Evolutionary conservation across 2,888 invertebrate species (phyloP).

Genomic region (Axea sp.): DNA sequence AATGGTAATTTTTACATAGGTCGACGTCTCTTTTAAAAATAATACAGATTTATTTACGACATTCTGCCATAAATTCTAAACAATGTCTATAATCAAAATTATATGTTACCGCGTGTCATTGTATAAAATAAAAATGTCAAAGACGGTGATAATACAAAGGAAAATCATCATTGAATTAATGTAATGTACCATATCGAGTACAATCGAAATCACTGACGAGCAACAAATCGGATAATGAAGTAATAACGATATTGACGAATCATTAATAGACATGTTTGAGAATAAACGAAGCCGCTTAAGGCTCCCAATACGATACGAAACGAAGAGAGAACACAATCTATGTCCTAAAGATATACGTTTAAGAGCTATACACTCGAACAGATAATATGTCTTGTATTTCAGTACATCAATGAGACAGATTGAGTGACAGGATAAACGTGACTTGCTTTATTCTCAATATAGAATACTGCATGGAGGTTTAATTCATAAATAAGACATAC

Average conservation of each 20-base stretch:
- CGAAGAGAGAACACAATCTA: constrained; percentile 48
- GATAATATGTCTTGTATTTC: constrained; percentile 56
- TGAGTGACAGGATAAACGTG: constrained; percentile 45
- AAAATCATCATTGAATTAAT: constrained; percentile 23
- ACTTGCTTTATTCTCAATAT: constrained; percentile 34
- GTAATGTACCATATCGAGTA: constrained; percentile 14
- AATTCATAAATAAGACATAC: constrained; percentile 64
- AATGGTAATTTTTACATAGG: no score
- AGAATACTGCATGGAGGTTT: constrained; percentile 63
- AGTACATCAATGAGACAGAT: constrained; percentile 37
- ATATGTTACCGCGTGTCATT: constrained; percentile 16
- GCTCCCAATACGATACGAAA: constrained; percentile 54
- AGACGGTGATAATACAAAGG: constrained; percentile 40
- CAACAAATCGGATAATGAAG: constrained; percentile 67
- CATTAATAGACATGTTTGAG: constrained; percentile 69
- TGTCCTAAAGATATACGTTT: constrained; percentile 45
- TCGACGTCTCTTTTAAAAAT: no score
- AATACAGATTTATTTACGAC: no score
- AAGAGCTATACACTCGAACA: constrained; percentile 44
- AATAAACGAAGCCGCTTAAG: constrained; percentile 59
- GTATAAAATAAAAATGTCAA: constrained; percentile 31
- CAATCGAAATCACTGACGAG: constrained; percentile 54
- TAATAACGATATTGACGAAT: constrained; percentile 71
- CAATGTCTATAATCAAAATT: no score
- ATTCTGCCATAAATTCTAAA: no score